Conservation (phyloP, 2,888 invertebrate species). For the Deladenus siricidicola region DNA sequence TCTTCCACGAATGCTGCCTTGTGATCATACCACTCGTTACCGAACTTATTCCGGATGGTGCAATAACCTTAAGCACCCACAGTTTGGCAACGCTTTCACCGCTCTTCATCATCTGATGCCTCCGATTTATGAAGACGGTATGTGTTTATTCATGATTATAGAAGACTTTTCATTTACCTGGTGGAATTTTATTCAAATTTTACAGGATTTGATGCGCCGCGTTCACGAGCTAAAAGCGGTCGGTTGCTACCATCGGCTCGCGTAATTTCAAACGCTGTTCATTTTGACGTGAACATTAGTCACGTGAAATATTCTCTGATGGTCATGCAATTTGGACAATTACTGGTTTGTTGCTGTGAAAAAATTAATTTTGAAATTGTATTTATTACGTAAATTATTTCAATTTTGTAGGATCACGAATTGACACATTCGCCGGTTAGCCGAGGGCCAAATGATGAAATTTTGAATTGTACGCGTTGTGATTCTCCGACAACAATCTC, state of each 20-base stretch:
- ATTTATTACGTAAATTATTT: background rate
- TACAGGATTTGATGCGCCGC: constrained; percentile 38
- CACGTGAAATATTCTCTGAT: constrained; percentile 53
- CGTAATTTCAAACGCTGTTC: constrained; percentile 48
- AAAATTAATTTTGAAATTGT: background rate
- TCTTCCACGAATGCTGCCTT: constrained; percentile 50
- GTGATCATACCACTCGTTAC: constrained; percentile 59
- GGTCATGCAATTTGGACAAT: constrained; percentile 87
- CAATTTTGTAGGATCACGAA: constrained; percentile 25
- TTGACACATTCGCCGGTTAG: constrained; percentile 50
- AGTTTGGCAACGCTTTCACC: constrained; percentile 49
- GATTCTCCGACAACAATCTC: constrained; percentile 80
- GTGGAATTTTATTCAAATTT: background rate
- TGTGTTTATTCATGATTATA: background rate
- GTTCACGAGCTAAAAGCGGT: constrained; percentile 60
- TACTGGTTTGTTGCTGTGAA: constrained; percentile 57
- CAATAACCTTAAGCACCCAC: constrained; percentile 63
- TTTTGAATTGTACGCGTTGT: constrained; percentile 61
- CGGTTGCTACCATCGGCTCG: constrained; percentile 44
- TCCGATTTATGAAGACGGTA: constrained; percentile 73
- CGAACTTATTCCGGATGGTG: constrained; percentile 81
- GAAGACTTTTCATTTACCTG: constrained; percentile 8
- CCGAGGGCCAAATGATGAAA: constrained; percentile 50
- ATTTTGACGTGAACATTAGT: constrained; percentile 40
- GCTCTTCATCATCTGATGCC: constrained; percentile 46